Percentiles rank a stretch among this genome's conserved stretches.
These are phyloP conservation scores for Sussaba pulchella DNA, from an alignment of 2,888 invertebrate species.

Conservation along the genomic window DNA sequence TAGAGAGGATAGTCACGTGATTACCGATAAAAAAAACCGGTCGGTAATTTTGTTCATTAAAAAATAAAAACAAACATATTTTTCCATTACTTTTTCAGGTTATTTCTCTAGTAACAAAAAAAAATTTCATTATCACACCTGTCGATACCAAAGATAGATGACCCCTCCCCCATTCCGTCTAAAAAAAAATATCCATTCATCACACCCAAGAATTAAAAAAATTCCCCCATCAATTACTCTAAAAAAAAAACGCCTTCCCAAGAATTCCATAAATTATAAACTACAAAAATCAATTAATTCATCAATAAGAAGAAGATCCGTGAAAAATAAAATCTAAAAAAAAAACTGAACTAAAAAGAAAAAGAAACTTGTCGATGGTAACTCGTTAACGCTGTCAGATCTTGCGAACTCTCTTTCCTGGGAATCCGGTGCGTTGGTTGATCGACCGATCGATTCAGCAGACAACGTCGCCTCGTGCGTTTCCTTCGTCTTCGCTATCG, in stretches of 20 bases:
- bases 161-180: background rate
- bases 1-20: too few relatives aligned
- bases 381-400: conserved; percentile 59
- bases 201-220: background rate
- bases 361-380: conserved; percentile 50
- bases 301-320: too few relatives aligned
- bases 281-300: conserved; percentile 5
- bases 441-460: conserved; percentile 54
- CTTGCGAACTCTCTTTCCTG: conserved; percentile 53
- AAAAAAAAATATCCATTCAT: conserved; percentile 18
- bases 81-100: background rate
- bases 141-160: background rate
- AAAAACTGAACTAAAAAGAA: conserved; percentile 12
- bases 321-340: background rate
- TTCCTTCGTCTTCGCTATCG: background rate
- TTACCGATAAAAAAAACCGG: too few relatives aligned
- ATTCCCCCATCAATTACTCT: conserved; percentile 2
- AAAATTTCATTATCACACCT: background rate
- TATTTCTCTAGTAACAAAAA: background rate
- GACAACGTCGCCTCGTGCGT: conserved; percentile 2
- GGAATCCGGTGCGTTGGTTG: conserved; percentile 44
- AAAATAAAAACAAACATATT: too few relatives aligned
- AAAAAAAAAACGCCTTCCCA: background rate
- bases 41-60: too few relatives aligned
- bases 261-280: conserved; percentile 41